Conservation (phyloP, 2,888 invertebrate species). For the Oxyscelio sp. region DNA sequence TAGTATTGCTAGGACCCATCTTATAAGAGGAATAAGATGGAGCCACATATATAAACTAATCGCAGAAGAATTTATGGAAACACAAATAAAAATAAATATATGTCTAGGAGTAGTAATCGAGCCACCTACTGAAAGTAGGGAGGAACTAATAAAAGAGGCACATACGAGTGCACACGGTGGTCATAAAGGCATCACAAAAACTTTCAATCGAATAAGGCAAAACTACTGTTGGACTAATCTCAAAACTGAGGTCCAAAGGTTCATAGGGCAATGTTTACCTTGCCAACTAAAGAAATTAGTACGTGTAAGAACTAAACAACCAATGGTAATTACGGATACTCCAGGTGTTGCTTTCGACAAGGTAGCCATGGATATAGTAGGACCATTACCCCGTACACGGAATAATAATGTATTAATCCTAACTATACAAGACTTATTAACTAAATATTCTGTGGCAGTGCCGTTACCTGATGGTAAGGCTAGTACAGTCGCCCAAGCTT, state of each 20-base stretch:
- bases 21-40: constrained; percentile 14
- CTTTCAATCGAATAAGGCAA: not conserved
- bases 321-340: not conserved
- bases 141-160: constrained; percentile 41
- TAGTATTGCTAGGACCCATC: not conserved
- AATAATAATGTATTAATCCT: not conserved
- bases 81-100: not conserved
- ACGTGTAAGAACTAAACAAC: not conserved
- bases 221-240: not conserved
- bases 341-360: not conserved
- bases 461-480: not conserved
- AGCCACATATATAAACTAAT: not conserved
- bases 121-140: constrained; percentile 7
- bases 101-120: constrained; percentile 5
- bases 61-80: not conserved
- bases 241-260: not conserved
- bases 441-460: not conserved
- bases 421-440: not conserved
- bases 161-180: constrained; percentile 27
- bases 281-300: not conserved
- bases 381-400: not conserved
- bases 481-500: not conserved
- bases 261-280: not conserved
- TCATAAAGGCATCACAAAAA: not conserved
- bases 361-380: not conserved